These are phyloP conservation scores for Camponotus pennsylvanicus DNA, from an alignment of 1,140 invertebrate species.

Conservation along the genomic window DNA sequence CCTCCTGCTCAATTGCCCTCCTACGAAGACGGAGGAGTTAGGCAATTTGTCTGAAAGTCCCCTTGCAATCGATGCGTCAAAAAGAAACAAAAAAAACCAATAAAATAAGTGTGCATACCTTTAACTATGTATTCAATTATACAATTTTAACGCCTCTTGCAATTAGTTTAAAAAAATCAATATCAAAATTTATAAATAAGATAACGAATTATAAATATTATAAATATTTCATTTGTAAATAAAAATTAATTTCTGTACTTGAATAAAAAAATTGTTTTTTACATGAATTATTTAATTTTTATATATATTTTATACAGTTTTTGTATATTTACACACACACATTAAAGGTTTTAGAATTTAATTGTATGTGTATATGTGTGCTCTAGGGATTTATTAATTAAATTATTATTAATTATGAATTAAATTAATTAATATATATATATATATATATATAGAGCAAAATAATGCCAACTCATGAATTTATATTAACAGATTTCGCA, in stretches of 20 bases:
- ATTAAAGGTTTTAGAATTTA: too few species aligned
- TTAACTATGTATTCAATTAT: constrained; percentile 14
- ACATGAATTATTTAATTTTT: background rate
- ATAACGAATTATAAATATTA: constrained; percentile 4
- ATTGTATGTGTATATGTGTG: too few species aligned
- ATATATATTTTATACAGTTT: too few species aligned
- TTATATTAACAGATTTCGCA: too few species aligned
- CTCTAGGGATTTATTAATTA: too few species aligned
- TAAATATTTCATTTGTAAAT: constrained; percentile 12
- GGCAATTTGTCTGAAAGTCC: constrained; percentile 39
- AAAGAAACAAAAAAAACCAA: constrained; percentile 5
- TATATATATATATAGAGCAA: too few species aligned
- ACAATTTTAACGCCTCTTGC: background rate
- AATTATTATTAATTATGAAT: too few species aligned
- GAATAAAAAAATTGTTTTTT: background rate
- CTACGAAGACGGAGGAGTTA: constrained; percentile 8
- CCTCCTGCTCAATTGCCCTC: constrained; percentile 39
- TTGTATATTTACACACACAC: too few species aligned
- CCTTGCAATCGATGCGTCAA: background rate
- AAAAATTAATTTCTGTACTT: background rate
- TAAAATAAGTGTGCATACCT: background rate
- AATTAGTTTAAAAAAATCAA: background rate
- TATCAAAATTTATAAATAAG: background rate
- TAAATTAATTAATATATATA: too few species aligned
- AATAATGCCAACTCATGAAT: too few species aligned